phyloP scores from a whole-genome alignment of 2,888 invertebrate genomes.

The Zygaena filipendulae region DNA sequence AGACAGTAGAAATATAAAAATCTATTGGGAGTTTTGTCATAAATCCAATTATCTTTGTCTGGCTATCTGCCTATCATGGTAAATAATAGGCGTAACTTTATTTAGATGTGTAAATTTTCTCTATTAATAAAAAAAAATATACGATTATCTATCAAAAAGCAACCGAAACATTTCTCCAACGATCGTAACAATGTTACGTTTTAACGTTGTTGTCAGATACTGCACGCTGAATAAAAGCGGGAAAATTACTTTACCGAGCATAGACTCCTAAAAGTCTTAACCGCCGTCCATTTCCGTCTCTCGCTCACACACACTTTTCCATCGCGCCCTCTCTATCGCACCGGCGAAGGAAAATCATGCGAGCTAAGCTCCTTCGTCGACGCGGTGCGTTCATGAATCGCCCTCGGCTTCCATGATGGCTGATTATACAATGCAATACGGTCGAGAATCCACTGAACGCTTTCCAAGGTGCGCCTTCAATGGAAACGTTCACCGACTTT shows the following conservation, averaged over 20 bases:
- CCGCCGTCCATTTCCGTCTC: constrained; percentile 31
- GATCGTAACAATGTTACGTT: too few relatives aligned
- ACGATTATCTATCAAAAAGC: too few relatives aligned
- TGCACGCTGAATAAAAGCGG: constrained; percentile 56
- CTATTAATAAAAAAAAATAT: constrained; percentile 9
- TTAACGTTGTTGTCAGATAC: constrained; percentile 29
- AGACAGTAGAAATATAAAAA: too few relatives aligned
- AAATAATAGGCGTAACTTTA: too few relatives aligned
- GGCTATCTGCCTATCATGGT: too few relatives aligned
- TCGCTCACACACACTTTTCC: constrained; percentile 20
- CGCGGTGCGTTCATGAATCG: constrained; percentile 43
- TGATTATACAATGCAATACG: constrained; percentile 65
- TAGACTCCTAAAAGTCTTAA: constrained; percentile 35
- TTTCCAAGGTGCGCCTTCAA: constrained; percentile 27
- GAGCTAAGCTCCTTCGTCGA: constrained; percentile 48
- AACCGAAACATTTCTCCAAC: too few relatives aligned
- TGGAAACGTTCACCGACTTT: constrained; percentile 39
- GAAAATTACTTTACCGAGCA: constrained; percentile 54
- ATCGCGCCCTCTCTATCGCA: constrained; percentile 26
- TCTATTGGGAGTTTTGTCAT: too few relatives aligned
- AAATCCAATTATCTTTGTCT: too few relatives aligned
- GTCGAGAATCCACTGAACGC: constrained; percentile 43
- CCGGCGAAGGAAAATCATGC: constrained; percentile 33
- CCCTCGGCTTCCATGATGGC: constrained; percentile 63
- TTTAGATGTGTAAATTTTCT: too few relatives aligned